Percentiles rank a stretch among this genome's conserved stretches.
phyloP scores from a whole-genome alignment of 2,113 vertebrate genomes.

The Lepisosteus osseus region DNA sequence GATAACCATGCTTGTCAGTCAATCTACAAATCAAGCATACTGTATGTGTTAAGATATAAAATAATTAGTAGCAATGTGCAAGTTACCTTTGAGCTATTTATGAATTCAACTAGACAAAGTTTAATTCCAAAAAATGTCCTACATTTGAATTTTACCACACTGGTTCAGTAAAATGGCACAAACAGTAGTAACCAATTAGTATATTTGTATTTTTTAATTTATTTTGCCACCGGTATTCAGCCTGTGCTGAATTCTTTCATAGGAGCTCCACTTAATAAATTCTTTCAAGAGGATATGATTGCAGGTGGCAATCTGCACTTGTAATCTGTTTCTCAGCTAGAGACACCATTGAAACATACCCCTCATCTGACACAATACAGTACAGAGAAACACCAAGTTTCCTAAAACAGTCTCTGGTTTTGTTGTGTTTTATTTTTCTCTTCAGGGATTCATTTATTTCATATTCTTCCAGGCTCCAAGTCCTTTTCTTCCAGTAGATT shows the following conservation, averaged over 20 bases:
- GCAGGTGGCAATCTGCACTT: neutral
- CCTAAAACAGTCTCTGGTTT: constrained; percentile 10
- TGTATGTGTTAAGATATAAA: constrained; percentile 24
- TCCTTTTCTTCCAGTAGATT: constrained; percentile 89
- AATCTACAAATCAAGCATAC: constrained; percentile 21
- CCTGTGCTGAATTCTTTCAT: neutral
- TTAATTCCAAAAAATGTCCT: neutral
- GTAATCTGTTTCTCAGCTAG: neutral
- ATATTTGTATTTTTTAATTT: neutral
- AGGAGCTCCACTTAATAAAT: neutral
- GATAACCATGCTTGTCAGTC: constrained; percentile 38
- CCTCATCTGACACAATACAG: neutral
- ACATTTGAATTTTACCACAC: constrained; percentile 8
- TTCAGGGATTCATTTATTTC: constrained; percentile 46
- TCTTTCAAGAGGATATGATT: neutral
- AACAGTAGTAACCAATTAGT: constrained; percentile 7
- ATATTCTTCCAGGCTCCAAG: constrained; percentile 81
- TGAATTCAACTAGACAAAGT: constrained; percentile 6
- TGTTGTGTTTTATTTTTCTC: neutral
- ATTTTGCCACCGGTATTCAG: neutral
- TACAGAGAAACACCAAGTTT: constrained; percentile 1
- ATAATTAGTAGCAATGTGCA: constrained; percentile 24
- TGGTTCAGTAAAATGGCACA: constrained; percentile 9
- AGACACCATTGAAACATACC: neutral
- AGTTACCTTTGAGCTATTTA: neutral